Percentiles rank a stretch among this genome's conserved stretches.
Conservation (phyloP, 2,888 invertebrate genomes). For the Zaprionus bogoriensis region DNA sequence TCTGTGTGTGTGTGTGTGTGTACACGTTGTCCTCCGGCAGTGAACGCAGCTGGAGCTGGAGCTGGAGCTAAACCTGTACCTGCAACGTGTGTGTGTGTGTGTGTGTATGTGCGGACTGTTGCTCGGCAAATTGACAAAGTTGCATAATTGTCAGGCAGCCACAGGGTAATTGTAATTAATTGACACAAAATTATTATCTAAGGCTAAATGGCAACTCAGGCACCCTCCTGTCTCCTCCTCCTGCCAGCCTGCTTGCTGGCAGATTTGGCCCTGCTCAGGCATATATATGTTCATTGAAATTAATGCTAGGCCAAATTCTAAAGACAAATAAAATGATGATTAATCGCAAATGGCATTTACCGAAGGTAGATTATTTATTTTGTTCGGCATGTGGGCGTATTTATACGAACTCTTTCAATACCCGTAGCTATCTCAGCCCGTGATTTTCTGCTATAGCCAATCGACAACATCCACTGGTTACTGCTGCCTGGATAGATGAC, state of each 20-base stretch:
- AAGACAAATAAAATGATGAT: conserved; percentile 31
- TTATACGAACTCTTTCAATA: too few species aligned
- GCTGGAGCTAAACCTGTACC: neutral
- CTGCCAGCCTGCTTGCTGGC: too few species aligned
- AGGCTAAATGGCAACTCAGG: conserved; percentile 16
- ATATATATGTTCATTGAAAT: conserved; percentile 33
- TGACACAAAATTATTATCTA: conserved; percentile 54
- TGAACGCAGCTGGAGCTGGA: conserved; percentile 6
- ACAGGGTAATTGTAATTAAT: conserved; percentile 63
- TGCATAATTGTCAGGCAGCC: conserved; percentile 41
- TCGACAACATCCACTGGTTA: too few species aligned
- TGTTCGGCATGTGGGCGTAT: too few species aligned
- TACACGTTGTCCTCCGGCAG: conserved; percentile 14
- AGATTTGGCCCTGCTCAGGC: too few species aligned
- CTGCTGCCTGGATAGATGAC: too few species aligned
- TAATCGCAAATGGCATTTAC: conserved; percentile 15
- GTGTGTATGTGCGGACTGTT: neutral
- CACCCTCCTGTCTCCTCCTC: too few species aligned
- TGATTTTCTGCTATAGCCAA: neutral
- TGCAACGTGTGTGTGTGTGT: neutral
- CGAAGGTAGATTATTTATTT: too few species aligned
- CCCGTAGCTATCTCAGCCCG: too few species aligned
- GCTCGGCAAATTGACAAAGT: conserved; percentile 44
- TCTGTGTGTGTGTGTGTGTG: neutral
- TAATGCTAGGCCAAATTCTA: conserved; percentile 23